These are phyloP conservation scores for Eristalinus sepulchralis DNA, from an alignment of 2,888 invertebrate species.

Conservation along the genomic window DNA sequence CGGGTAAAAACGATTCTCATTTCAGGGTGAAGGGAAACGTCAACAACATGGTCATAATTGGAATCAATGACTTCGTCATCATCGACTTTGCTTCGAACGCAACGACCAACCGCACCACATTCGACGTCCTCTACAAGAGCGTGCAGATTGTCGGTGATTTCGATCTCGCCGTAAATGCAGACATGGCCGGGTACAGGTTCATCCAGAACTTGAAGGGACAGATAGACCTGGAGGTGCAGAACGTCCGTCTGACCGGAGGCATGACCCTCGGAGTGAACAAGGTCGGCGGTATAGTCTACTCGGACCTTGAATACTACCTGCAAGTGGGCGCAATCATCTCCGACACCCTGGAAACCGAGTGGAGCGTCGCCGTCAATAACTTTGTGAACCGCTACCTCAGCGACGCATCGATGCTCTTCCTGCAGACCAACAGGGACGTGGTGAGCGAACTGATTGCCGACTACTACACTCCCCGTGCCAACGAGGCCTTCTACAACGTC, in stretches of 20 bases:
- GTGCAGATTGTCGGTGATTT: constrained; percentile 73
- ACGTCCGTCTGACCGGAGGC: constrained; percentile 21
- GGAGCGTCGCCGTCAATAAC: constrained; percentile 74
- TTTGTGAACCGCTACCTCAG: constrained; percentile 69
- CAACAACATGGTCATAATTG: constrained; percentile 73
- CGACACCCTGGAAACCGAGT: constrained; percentile 73
- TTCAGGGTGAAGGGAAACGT: constrained; percentile 72
- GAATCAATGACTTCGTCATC: constrained; percentile 72
- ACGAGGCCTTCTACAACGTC: constrained; percentile 25
- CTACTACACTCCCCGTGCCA: neutral
- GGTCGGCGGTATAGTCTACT: constrained; percentile 72
- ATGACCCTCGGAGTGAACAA: constrained; percentile 30
- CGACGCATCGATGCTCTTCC: constrained; percentile 56
- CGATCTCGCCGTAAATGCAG: constrained; percentile 40
- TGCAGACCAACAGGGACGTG: constrained; percentile 35
- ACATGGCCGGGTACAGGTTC: constrained; percentile 70
- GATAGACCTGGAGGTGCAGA: constrained; percentile 19
- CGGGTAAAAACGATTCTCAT: neutral
- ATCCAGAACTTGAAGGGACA: constrained; percentile 15
- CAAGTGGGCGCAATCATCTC: constrained; percentile 72
- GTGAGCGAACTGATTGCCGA: constrained; percentile 22
- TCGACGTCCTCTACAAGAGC: constrained; percentile 73
- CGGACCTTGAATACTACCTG: constrained; percentile 72
- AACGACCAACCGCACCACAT: constrained; percentile 63
- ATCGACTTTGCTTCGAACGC: constrained; percentile 72